Percentiles rank a stretch among this genome's conserved stretches.
Evolutionary conservation across 2,113 vertebrate genomes (phyloP).

Genomic region (Sialia sialis): DNA sequence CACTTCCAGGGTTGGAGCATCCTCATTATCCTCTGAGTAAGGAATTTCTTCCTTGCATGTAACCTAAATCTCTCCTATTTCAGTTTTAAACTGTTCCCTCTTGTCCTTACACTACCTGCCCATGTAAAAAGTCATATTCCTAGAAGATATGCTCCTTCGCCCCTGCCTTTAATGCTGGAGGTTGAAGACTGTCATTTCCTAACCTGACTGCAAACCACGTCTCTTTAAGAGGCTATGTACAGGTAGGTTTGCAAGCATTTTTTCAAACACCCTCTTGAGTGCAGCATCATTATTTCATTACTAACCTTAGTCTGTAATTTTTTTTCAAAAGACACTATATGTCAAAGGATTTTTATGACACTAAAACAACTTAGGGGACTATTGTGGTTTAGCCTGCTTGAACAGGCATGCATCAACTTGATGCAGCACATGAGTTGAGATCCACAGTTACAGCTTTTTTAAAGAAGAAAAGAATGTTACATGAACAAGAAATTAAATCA

Average conservation of each 20-base stretch:
- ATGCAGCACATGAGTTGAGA: neutral
- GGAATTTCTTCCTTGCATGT: neutral
- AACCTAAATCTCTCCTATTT: neutral
- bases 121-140: neutral
- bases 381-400: neutral
- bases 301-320: neutral
- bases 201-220: neutral
- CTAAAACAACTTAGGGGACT: neutral
- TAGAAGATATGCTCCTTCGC: neutral
- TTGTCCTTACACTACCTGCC: neutral
- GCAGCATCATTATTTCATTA: neutral
- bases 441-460: neutral
- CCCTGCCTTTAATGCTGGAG: neutral
- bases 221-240: neutral
- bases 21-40: neutral
- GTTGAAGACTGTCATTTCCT: neutral
- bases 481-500: neutral
- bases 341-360: neutral
- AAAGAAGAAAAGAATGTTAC: neutral
- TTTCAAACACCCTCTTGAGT: neutral
- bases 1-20: neutral
- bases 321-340: neutral
- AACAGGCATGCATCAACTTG: neutral
- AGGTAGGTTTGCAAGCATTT: neutral
- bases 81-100: neutral